Conservation (phyloP, 2,797 vertebrate species). For the Merluccius polli region DNA sequence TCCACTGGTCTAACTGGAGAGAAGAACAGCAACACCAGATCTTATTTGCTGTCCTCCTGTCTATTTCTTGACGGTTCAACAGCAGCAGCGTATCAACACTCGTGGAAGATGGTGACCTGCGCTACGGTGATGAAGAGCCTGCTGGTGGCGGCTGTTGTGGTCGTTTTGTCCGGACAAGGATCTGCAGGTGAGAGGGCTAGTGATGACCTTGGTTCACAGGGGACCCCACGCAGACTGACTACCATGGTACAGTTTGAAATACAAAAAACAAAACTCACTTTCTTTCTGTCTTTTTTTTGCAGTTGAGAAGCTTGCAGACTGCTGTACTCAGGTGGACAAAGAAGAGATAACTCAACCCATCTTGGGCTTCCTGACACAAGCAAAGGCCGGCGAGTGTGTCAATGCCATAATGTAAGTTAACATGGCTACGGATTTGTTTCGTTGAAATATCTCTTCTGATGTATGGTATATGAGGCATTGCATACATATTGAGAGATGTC, state of each 20-base stretch:
- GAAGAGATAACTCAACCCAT: slow-evolving; percentile 9
- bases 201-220: not conserved
- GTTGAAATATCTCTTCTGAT: not conserved
- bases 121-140: slow-evolving; percentile 3
- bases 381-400: slow-evolving; percentile 22
- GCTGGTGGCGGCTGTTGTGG: not conserved
- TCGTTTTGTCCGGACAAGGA: not conserved
- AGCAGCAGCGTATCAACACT: not conserved
- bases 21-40: not conserved
- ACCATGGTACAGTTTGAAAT: too few species aligned
- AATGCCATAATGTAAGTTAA: slow-evolving; percentile 37
- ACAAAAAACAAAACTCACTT: not conserved
- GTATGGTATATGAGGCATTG: not conserved
- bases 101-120: slow-evolving; percentile 3
- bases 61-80: not conserved
- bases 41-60: not conserved
- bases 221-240: not conserved
- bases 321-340: slow-evolving; percentile 6
- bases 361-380: slow-evolving; percentile 2
- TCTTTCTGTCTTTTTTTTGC: slow-evolving; percentile 3
- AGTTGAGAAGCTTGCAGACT: not conserved
- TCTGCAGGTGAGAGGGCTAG: not conserved
- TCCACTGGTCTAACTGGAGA: not conserved
- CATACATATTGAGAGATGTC: not conserved
- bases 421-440: not conserved